These are phyloP conservation scores for Hucho hucho DNA, from an alignment of 2,113 vertebrate species.

Conservation along the genomic window DNA sequence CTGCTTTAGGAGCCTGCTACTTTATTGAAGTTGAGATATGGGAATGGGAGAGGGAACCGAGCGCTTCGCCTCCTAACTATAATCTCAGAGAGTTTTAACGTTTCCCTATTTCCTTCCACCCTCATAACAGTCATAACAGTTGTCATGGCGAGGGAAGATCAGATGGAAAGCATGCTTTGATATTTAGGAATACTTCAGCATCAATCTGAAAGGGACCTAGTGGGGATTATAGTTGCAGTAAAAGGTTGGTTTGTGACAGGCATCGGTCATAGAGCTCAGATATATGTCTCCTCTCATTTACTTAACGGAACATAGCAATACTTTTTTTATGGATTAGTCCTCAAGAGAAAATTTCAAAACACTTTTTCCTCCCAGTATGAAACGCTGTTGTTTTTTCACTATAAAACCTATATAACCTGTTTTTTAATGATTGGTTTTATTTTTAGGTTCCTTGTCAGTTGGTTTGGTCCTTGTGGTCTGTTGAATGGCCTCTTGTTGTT, in stretches of 20 bases:
- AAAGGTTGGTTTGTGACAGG: constrained; percentile 36
- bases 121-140: constrained; percentile 62
- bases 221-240: constrained; percentile 53
- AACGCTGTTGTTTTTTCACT: not conserved
- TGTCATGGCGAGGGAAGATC: constrained; percentile 61
- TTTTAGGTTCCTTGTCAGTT: not conserved
- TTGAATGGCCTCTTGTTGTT: not conserved
- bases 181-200: constrained; percentile 46
- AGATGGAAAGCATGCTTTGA: constrained; percentile 67
- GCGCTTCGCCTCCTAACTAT: constrained; percentile 47
- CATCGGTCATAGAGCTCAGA: constrained; percentile 28
- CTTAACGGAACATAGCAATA: not conserved
- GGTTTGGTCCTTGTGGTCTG: not conserved
- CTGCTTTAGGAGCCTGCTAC: constrained; percentile 70
- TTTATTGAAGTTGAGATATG: constrained; percentile 73
- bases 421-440: not conserved
- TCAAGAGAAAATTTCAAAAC: not conserved
- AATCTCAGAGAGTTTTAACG: constrained; percentile 70
- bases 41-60: constrained; percentile 45
- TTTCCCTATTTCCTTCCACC: constrained; percentile 58
- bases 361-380: not conserved
- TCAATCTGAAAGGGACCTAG: constrained; percentile 51
- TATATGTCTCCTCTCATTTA: constrained; percentile 10
- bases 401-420: not conserved
- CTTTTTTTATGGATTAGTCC: not conserved